Evolutionary conservation across 1,140 invertebrate genomes (phyloP), one percentile per base, ranked within the genome.

Genomic region (Drosophila sp.): DNA sequence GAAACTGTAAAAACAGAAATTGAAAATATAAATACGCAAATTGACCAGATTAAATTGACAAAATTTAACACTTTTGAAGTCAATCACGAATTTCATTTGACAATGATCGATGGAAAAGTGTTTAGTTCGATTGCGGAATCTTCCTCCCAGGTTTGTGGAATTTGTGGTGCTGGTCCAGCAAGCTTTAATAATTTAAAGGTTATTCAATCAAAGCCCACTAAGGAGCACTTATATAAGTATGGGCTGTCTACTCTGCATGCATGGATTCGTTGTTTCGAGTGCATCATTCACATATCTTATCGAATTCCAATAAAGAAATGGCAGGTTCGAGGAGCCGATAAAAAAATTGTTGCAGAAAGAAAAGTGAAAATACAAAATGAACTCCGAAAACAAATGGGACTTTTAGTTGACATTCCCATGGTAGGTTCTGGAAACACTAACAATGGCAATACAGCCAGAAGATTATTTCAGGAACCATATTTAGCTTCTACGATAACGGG

Each of bases 371-470:
- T 60, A 10, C 50, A 54, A 54, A 54, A 54, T 54, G 27, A 54
- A 54, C 50, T 54, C 50, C 50, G 50, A 29, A 54, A 54, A 54
- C 50, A 54, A 54, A 54, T 54, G 50, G 25, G 50, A 29, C 50
- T 64, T 17, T 64, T 64, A 29, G 62, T 55, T 33, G 40, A 64
- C 30, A 64, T 64, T 64, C 38, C 44, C 29, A 47, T 54, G 41
- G 62, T 30, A 11, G 40, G 62, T 64, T 64, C 62, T 25, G 47
- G 47, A 32, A 64, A 64, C 33, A 64, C 41, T 4, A 64, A 64
- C 30, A 64, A 47, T 23, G 27, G 41, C 23, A 47, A 64, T 64
- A 64, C 62, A 27, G 62, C 62, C 40, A 64, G 38, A 47, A 50
- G n/a, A 35, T 64, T 55, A 41, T 64, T 64, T 32, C 44, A 64